Base-by-base conservation (phyloP, 2,113 vertebrate genomes). In the Apodemus speciosus region DNA sequence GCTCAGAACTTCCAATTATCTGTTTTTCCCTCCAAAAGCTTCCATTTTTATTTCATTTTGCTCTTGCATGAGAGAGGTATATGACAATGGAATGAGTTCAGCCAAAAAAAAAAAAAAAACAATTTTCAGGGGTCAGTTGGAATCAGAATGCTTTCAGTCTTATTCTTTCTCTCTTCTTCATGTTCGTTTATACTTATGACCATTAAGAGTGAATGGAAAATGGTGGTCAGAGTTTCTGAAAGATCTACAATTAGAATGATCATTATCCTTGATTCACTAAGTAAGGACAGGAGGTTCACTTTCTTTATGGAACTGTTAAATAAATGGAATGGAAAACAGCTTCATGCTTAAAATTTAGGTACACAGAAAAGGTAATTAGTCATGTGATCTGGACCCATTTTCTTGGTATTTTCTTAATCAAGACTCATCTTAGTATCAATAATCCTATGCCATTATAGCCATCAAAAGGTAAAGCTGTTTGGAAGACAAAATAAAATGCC, bases 51-150 rank as follows among this genome's bases (percentile, higher is more conserved):
- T 68, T 56, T 96, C 51, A 75, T 91, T 94, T 95, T 92, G 14
- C 35, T 71, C 95, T 94, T 96, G 66, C 15, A 5, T 81, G 58
- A 58, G 49, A 93, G 27, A 84, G 27, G 72, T 20, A 91, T 60
- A 90, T 86, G 62, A 89, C 66, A 95, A 92, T 89, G 71, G 64
- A 96, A 92, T 3, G 10, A 92, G 3, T 68, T 95, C 72, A 91
- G 80, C 35, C 87, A 91, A 92, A 64, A 89, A 95, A 96, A 94
- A 38, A 92, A 91, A 92, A 64, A 89, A 95, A 96, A 94, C 43
- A 92, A 85, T 95, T 87, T 95, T 90, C 66, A 91, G 43, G 64
- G 51, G 4, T 32, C 85, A 20, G 76, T 60, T 51, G 13, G 71
- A 76, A 38, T 93, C 32, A 8, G 51, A 95, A 95, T 85, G 58